phyloP scores from a whole-genome alignment of 2,888 invertebrate species.

The Mycalesis mineus region DNA sequence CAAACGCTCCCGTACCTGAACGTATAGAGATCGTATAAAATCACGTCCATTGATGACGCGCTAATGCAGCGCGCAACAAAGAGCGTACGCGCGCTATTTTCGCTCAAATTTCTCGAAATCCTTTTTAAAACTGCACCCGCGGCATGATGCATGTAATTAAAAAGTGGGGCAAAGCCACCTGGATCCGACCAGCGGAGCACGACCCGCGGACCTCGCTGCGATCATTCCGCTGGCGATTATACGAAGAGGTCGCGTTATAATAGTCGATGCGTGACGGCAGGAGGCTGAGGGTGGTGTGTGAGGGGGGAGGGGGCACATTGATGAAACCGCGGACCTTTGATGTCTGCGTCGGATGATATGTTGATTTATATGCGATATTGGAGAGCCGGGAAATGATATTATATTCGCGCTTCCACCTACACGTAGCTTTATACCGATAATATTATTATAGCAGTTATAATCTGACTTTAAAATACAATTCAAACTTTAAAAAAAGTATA shows the following conservation, averaged over 20 bases:
- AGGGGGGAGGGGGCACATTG: constrained; percentile 28
- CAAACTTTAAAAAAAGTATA: too few relatives aligned
- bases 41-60: constrained; percentile 23
- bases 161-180: constrained; percentile 58
- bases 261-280: constrained; percentile 26
- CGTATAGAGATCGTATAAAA: not conserved
- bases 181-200: constrained; percentile 32
- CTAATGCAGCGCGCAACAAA: constrained; percentile 37
- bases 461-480: too few relatives aligned
- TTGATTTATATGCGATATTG: constrained; percentile 43
- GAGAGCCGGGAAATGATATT: constrained; percentile 24
- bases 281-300: too few relatives aligned
- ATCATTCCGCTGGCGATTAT: constrained; percentile 27
- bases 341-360: constrained; percentile 49
- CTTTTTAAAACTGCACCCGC: constrained; percentile 60
- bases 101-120: constrained; percentile 52
- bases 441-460: not conserved
- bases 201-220: constrained; percentile 31
- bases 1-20: too few relatives aligned
- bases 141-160: constrained; percentile 71
- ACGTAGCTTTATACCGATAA: not conserved
- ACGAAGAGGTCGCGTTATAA: constrained; percentile 23
- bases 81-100: constrained; percentile 33
- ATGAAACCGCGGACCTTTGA: constrained; percentile 51
- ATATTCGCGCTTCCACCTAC: not conserved